phyloP scores from a whole-genome alignment of 2,888 invertebrate species.

The Chrysodeixis includens region DNA sequence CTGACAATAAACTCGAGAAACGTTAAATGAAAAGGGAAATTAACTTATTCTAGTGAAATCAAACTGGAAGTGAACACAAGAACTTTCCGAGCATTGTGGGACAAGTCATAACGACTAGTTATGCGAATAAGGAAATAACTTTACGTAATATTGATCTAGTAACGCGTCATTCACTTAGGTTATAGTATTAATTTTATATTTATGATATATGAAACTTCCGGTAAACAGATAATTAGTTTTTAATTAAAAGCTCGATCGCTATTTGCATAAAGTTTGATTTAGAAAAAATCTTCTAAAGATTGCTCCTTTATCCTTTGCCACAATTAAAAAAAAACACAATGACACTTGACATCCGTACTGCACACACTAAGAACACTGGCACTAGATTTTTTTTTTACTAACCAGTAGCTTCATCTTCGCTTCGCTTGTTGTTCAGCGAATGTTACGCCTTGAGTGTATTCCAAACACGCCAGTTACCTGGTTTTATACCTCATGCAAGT shows the following conservation, averaged over 20 bases:
- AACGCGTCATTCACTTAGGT: constrained; percentile 45
- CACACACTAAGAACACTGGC: constrained; percentile 57
- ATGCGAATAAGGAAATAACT: constrained; percentile 60
- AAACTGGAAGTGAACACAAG: constrained; percentile 56
- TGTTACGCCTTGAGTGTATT: constrained; percentile 83
- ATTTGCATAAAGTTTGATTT: constrained; percentile 3
- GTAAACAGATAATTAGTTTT: constrained; percentile 6
- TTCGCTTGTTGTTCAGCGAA: constrained; percentile 85
- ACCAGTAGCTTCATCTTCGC: constrained; percentile 88
- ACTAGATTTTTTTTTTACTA: constrained; percentile 71
- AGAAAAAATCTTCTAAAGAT: constrained; percentile 10
- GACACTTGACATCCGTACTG: constrained; percentile 45
- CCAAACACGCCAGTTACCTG: constrained; percentile 60
- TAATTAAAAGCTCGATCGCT: neutral
- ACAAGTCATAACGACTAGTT: constrained; percentile 54
- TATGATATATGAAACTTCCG: constrained; percentile 9
- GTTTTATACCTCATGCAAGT: constrained; percentile 83
- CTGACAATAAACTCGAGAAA: constrained; percentile 32
- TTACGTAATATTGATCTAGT: constrained; percentile 60
- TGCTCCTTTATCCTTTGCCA: constrained; percentile 21
- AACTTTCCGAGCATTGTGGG: constrained; percentile 60
- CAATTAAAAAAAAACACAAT: constrained; percentile 35
- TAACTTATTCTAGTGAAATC: constrained; percentile 51
- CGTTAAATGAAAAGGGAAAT: constrained; percentile 46
- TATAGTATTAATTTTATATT: constrained; percentile 36